Percentiles rank a stretch among this genome's conserved stretches.
Evolutionary conservation across 2,113 vertebrate genomes (phyloP).

Genomic region (Microcebus tavaratra): DNA sequence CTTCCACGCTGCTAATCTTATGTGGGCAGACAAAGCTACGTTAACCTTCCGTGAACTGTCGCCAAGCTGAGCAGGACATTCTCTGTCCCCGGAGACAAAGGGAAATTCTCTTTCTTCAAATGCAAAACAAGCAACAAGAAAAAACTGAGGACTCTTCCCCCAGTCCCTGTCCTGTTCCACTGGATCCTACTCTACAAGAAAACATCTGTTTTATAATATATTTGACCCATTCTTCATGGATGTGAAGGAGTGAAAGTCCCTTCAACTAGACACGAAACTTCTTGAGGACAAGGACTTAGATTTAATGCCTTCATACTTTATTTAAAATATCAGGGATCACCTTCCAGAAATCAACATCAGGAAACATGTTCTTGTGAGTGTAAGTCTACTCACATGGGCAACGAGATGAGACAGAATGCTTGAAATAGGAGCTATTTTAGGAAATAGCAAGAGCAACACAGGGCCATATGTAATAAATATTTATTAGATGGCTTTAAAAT

Average conservation of each 20-base stretch:
- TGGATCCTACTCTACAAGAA: neutral
- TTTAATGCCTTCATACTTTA: neutral
- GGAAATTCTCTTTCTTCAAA: fast-evolving
- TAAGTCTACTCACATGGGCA: too few relatives aligned
- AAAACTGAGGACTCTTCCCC: fast-evolving
- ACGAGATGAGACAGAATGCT: neutral
- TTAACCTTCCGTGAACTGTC: fast-evolving
- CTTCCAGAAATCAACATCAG: too few relatives aligned
- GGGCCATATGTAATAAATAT: neutral
- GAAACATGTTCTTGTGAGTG: fast-evolving
- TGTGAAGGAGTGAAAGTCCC: neutral
- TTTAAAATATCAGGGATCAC: neutral
- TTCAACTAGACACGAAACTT: neutral
- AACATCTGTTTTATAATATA: fast-evolving
- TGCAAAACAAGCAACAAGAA: neutral
- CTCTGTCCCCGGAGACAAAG: fast-evolving
- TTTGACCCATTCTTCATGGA: fast-evolving
- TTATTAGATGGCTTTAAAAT: neutral
- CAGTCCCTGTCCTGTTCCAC: fast-evolving
- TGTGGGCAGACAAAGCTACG: too few relatives aligned
- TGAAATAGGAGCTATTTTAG: neutral
- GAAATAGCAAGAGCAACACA: neutral
- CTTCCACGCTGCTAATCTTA: fast-evolving
- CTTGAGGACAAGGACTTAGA: neutral
- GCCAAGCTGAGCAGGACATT: neutral